Evolutionary conservation across 2,113 vertebrate genomes (phyloP), one percentile per base, ranked within the genome.

Genomic region (Tetraodon nigroviridis): DNA sequence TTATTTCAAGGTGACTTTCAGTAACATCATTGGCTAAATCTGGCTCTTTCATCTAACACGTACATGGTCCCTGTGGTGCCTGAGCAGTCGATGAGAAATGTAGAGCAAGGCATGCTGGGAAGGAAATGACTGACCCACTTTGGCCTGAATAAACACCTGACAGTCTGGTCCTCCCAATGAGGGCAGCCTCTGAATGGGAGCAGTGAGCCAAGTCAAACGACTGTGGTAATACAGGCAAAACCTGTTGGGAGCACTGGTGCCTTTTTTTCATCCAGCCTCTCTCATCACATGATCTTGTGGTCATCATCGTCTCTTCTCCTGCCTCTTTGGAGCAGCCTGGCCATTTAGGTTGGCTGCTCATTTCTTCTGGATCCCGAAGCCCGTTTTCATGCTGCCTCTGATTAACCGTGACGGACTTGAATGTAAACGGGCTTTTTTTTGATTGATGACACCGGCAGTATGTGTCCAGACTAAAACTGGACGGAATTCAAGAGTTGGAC

Each of bases 141-240:
- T 82, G 72, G 73, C 64, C 67, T 71, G 60, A 80, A 72, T 67
- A 70, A 73, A 68, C 75, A 84, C 82, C 79, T 87, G 79, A 80
- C 71, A 77, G 72, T 79, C 69, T 75, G 75, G 62, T 70, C 67
- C 13, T 24, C 60, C 75, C 75, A 84, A 84, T 46, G 62, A 73
- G 64, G 58, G 61, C 32, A 52, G 81, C 77, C 79, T 77, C 66
- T 6, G 51, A 77, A 57, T 67, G 40, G 61, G 70, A 72, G 73
- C 58, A 49, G 42, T 29, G 64, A 61, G 60, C 69, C 73, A 47
- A 57, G 63, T 60, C 49, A 52, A 71, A 79, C 74, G 65, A 72
- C 70, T 65, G 67, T 67, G 64, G 68, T 73, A 71, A 86, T 86
- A 75, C 61, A 55, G 69, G 66, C 62, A 58, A 48, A 66, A 55